phyloP scores from a whole-genome alignment of 2,888 invertebrate species.

The Spicauda simplicius region DNA sequence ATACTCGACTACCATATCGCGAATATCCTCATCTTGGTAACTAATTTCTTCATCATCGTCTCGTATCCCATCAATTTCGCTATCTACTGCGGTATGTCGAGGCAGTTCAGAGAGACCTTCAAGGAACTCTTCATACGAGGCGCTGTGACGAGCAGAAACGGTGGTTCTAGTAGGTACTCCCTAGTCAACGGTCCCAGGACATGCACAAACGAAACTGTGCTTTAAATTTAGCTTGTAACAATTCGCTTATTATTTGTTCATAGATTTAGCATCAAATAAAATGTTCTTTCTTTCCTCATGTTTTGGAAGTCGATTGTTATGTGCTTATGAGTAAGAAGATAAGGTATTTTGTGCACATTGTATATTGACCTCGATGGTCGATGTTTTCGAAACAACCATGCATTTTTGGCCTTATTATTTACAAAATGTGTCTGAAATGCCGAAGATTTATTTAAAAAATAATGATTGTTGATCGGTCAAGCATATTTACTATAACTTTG shows the following conservation, averaged over 20 bases:
- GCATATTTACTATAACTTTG: no score
- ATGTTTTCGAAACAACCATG: neutral
- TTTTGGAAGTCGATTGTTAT: no score
- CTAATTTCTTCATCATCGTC: conserved; percentile 95
- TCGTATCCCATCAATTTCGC: conserved; percentile 97
- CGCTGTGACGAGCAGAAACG: conserved; percentile 86
- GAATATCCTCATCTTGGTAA: conserved; percentile 91
- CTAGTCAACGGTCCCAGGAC: conserved; percentile 93
- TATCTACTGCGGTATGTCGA: conserved; percentile 98
- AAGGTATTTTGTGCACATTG: neutral
- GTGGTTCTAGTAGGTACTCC: conserved; percentile 91
- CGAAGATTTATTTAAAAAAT: neutral
- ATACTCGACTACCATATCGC: conserved; percentile 91
- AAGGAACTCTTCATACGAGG: conserved; percentile 91
- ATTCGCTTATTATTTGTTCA: no score
- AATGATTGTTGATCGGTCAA: neutral
- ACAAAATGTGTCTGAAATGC: neutral
- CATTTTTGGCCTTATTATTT: neutral
- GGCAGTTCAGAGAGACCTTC: conserved; percentile 97
- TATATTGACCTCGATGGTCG: neutral
- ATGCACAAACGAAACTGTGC: conserved; percentile 93
- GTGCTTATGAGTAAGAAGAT: neutral
- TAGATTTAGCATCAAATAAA: no score
- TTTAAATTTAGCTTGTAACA: conserved; percentile 65
- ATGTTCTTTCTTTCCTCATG: no score